Evolutionary conservation across 2,888 invertebrate species (phyloP).

Genomic region (Xiphydria camelus): DNA sequence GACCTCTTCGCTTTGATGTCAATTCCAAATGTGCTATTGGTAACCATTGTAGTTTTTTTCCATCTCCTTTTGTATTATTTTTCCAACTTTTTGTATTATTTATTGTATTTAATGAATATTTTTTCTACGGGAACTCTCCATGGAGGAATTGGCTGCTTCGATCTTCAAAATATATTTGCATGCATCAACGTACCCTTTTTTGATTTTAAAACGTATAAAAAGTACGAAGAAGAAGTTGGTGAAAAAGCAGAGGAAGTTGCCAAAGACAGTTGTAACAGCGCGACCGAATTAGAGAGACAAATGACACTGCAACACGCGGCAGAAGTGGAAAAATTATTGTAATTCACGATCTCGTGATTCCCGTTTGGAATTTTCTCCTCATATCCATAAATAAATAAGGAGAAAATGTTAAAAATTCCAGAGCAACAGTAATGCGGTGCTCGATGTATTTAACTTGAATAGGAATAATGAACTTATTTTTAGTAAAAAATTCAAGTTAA

Average conservation of each 20-base stretch:
- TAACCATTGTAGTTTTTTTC: no score
- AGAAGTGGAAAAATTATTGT: conserved; percentile 8
- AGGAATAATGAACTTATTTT: no score
- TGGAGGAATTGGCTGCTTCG: conserved; percentile 12
- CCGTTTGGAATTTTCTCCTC: no score
- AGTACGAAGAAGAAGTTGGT: conserved; percentile 16
- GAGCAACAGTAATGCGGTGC: no score
- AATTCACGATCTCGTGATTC: conserved; percentile 6
- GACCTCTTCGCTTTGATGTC: conserved; percentile 1
- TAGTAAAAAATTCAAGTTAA: no score
- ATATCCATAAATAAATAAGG: no score
- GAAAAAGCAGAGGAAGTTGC: conserved; percentile 12
- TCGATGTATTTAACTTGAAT: no score
- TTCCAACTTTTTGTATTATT: neutral
- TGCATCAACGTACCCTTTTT: conserved; percentile 15
- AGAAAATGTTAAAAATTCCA: no score
- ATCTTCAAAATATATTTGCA: conserved; percentile 13
- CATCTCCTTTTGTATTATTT: no score
- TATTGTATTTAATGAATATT: no score
- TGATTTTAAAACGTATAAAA: conserved; percentile 13
- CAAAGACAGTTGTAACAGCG: conserved; percentile 13
- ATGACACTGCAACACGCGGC: conserved; percentile 11
- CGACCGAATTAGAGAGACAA: conserved; percentile 9
- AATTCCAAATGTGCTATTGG: neutral
- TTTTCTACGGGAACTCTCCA: no score